Percentiles rank a stretch among this genome's conserved stretches.
Conservation (phyloP, 2,888 invertebrate genomes). For the Spatulosminthurus flaviceps region DNA sequence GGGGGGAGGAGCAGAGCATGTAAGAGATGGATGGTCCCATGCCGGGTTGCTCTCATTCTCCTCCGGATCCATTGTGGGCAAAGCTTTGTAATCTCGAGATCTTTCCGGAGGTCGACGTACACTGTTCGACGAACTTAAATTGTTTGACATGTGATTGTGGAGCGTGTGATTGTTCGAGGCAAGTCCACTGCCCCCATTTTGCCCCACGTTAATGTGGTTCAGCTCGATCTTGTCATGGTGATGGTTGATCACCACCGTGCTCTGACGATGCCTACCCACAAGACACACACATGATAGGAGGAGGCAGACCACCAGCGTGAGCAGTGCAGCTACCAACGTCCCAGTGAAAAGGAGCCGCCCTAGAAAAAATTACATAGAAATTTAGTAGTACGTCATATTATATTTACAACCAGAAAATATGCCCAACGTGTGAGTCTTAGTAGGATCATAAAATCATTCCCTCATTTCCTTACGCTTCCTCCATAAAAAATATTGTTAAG, state of each 20-base stretch:
- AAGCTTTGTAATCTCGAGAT: constrained; percentile 57
- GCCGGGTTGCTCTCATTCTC: constrained; percentile 44
- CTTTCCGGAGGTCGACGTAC: not conserved
- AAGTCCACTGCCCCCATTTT: constrained; percentile 55
- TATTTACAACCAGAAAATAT: too few relatives aligned
- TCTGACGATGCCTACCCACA: constrained; percentile 73
- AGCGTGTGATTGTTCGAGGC: constrained; percentile 32
- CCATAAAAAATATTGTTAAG: too few relatives aligned
- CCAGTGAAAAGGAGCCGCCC: constrained; percentile 69
- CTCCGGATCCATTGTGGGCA: constrained; percentile 60
- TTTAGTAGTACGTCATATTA: too few relatives aligned
- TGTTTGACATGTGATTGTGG: constrained; percentile 1
- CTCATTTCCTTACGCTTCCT: too few relatives aligned
- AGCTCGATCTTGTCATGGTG: constrained; percentile 36
- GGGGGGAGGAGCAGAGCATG: not conserved
- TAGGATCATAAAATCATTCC: too few relatives aligned
- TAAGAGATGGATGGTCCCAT: constrained; percentile 6
- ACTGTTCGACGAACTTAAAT: constrained; percentile 16
- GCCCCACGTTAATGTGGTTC: constrained; percentile 46
- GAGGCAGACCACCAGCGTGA: constrained; percentile 67
- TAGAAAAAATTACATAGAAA: too few relatives aligned
- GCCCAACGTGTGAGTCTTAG: too few relatives aligned
- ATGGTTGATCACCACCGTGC: constrained; percentile 64
- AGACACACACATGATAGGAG: constrained; percentile 69
- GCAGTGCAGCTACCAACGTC: constrained; percentile 75